A percentile compares a stretch with the other conserved stretches of the same genome.
These are phyloP conservation scores for Philhelius pedissequus DNA, from an alignment of 2,888 invertebrate species.

Conservation along the genomic window DNA sequence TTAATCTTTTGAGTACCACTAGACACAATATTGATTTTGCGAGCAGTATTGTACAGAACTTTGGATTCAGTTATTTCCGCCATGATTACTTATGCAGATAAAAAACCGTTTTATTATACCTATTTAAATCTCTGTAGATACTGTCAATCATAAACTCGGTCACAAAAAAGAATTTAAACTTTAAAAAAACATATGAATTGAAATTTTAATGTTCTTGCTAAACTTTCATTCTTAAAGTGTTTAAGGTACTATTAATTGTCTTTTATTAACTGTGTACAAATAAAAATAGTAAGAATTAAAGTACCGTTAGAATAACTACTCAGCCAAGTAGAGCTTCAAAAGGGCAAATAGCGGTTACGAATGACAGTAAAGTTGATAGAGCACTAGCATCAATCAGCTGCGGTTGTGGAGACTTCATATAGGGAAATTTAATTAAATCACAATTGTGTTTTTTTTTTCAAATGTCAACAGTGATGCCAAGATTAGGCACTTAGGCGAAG, in stretches of 20 bases:
- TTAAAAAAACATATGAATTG: neutral
- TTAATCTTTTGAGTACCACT: neutral
- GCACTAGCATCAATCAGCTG: neutral
- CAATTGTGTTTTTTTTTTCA: neutral
- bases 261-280: neutral
- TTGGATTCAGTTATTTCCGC: slow-evolving; percentile 53
- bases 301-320: neutral
- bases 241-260: neutral
- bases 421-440: neutral
- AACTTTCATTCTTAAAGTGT: neutral
- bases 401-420: neutral
- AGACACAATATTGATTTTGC: slow-evolving; percentile 27
- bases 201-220: neutral
- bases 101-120: neutral
- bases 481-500: neutral
- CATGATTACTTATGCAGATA: slow-evolving; percentile 2
- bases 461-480: neutral
- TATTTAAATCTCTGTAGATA: neutral
- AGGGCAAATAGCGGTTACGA: neutral
- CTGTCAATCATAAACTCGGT: neutral
- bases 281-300: neutral
- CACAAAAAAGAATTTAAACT: neutral
- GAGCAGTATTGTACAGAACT: slow-evolving; percentile 20
- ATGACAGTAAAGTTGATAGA: neutral
- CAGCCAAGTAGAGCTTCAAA: neutral